Percentiles rank a stretch among this genome's conserved stretches.
phyloP scores from a whole-genome alignment of 2,113 vertebrate species.

The Phasianus colchicus region DNA sequence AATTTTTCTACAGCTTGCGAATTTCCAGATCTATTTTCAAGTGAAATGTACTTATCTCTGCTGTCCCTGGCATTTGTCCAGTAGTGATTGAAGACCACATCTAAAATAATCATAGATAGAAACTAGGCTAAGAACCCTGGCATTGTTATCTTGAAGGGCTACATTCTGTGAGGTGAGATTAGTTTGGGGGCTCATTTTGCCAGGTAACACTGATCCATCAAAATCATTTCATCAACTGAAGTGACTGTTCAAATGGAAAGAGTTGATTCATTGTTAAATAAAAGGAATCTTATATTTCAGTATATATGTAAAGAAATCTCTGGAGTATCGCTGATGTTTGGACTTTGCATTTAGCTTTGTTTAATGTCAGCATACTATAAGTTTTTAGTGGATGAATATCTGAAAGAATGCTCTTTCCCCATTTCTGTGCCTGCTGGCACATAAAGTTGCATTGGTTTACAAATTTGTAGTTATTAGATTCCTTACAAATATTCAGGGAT shows the following conservation, averaged over 20 bases:
- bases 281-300: slow-evolving; percentile 21
- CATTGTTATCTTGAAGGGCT: not conserved
- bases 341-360: slow-evolving; percentile 35
- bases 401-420: not conserved
- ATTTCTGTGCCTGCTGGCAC: not conserved
- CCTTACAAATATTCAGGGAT: not conserved
- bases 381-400: not conserved
- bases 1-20: not conserved
- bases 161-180: not conserved
- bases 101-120: not conserved
- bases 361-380: not conserved
- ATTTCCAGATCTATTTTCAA: too few relatives aligned
- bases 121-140: not conserved
- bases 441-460: not conserved
- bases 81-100: not conserved
- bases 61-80: not conserved
- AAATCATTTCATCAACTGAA: not conserved
- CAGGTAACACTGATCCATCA: not conserved
- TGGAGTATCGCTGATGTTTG: not conserved
- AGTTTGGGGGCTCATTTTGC: not conserved
- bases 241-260: not conserved
- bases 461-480: not conserved
- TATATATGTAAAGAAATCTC: slow-evolving; percentile 23
- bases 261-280: slow-evolving; percentile 10
- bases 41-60: not conserved